Conservation (phyloP, 2,797 vertebrate species). For the Hydrocynus forskahlii region DNA sequence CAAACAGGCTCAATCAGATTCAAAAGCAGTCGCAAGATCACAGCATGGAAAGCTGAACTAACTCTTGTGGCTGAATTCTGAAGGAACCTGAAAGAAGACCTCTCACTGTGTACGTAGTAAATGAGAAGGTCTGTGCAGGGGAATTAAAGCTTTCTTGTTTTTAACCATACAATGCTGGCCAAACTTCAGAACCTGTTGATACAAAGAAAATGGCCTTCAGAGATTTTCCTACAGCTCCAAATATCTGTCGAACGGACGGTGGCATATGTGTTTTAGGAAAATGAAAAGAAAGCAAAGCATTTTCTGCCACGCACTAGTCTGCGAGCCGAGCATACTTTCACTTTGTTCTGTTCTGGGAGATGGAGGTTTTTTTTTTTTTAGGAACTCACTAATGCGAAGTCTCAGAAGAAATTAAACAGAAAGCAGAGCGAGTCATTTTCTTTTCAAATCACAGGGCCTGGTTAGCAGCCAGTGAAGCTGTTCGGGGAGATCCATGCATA, state of each 20-base stretch:
- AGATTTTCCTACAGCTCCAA: slow-evolving; percentile 3
- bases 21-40: slow-evolving; percentile 45
- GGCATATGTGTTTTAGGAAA: neutral
- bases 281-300: neutral
- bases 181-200: slow-evolving; percentile 16
- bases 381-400: slow-evolving; percentile 22
- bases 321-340: slow-evolving; percentile 12
- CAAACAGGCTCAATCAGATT: slow-evolving; percentile 54
- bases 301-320: neutral
- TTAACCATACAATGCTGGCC: neutral
- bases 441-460: slow-evolving; percentile 44
- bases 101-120: slow-evolving; percentile 29
- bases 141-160: slow-evolving; percentile 28
- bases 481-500: slow-evolving; percentile 41
- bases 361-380: neutral
- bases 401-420: slow-evolving; percentile 33
- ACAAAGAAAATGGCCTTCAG: neutral
- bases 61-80: slow-evolving; percentile 28
- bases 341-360: slow-evolving; percentile 15
- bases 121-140: slow-evolving; percentile 1
- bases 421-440: slow-evolving; percentile 39
- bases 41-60: slow-evolving; percentile 30
- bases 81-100: slow-evolving; percentile 21
- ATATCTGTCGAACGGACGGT: slow-evolving; percentile 10
- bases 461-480: slow-evolving; percentile 38